Evolutionary conservation across 2,797 vertebrate genomes (phyloP), one percentile per base, ranked within the genome.

Genomic region (Galagoides demidoff): DNA sequence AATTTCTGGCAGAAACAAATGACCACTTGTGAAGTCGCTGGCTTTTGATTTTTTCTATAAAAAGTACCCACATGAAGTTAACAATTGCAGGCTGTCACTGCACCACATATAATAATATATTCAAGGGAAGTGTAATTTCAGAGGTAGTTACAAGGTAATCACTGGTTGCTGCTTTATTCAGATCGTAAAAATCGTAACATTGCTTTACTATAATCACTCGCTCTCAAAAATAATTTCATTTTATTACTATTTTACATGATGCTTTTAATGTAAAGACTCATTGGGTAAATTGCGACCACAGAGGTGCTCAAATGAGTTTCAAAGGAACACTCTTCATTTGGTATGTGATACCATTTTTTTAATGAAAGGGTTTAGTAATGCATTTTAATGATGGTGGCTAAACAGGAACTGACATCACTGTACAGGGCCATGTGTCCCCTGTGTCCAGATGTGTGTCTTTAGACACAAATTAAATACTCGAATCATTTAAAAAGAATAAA

Each of bases 41-140:
- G 20, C 52, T 79, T 97, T 97, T 96, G 76, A 77, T 37, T 96
- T 85, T 3, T 71, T 97, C 94, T 95, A 94, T 94, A 90, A 96
- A 97, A 96, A 92, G 79, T 52, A 81, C 43, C 34, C 90, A 95
- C 55, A 85, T 22, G 61, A 89, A 89, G 89, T 89, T 73, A 89
- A 92, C n/a, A 31, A 84, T 94, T 61, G 76, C 55, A 94, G 82
- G 74, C 76, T 96, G 74, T 93, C 71, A 20, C 31, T 59, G 64
- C 4, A 8, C 55, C 55, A 27, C 63, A 49, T 78, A 27, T 90
- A 96, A 95, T 92, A 94, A 96, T 78, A 61, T 85, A 61, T 91
- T 89, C 71, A 81, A 29, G 76, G 87, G 93, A 70, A 92, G 68
- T 27, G 12, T 92, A 89, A 92, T 92, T 97, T 96, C 79, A 88